Evolutionary conservation across 2,888 invertebrate genomes (phyloP).

Genomic region (Leptinotarsa juncta): DNA sequence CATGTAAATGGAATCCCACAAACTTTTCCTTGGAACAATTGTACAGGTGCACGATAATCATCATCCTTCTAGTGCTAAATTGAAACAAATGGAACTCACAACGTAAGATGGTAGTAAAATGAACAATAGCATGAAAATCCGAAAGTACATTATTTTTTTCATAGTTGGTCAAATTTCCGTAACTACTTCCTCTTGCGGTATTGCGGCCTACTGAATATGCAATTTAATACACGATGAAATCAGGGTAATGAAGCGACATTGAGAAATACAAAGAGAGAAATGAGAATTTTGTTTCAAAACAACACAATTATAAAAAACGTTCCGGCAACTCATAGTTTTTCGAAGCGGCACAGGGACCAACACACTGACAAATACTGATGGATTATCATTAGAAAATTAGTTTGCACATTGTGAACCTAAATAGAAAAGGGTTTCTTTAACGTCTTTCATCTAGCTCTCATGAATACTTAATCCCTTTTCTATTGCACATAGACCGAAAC

Average conservation of each 20-base stretch:
- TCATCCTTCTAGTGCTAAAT: neutral
- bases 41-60: neutral
- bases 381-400: conserved; percentile 12
- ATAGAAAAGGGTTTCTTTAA: conserved; percentile 18
- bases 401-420: neutral
- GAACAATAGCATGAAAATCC: conserved; percentile 26
- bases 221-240: conserved; percentile 21
- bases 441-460: conserved; percentile 6
- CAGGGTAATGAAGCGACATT: conserved; percentile 10
- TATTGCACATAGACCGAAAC: conserved; percentile 27
- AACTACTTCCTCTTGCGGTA: conserved; percentile 41
- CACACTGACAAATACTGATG: neutral
- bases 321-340: neutral
- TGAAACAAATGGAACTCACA: neutral
- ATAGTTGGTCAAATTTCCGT: conserved; percentile 43
- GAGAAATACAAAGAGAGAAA: neutral
- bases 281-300: too few relatives aligned
- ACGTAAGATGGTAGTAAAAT: neutral
- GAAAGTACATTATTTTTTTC: conserved; percentile 32
- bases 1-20: neutral
- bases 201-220: conserved; percentile 32
- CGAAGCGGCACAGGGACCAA: neutral
- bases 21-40: conserved; percentile 2
- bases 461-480: conserved; percentile 31
- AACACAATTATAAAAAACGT: too few relatives aligned